A percentile compares a stretch with the other conserved stretches of the same genome.
These are phyloP conservation scores for Ophion slaviceki DNA, from an alignment of 2,888 invertebrate genomes.

Conservation along the genomic window DNA sequence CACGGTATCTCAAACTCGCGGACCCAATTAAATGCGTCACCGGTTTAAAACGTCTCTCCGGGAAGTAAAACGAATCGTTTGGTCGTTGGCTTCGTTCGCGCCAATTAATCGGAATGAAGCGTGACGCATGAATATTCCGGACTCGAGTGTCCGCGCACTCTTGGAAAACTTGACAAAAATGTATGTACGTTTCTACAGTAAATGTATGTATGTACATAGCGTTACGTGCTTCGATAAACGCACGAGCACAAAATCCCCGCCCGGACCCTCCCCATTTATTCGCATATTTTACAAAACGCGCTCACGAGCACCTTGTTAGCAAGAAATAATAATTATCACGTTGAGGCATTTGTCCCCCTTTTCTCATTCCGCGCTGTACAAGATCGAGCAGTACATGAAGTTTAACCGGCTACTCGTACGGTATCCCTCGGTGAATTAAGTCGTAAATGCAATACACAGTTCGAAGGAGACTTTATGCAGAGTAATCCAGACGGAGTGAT, in stretches of 20 bases:
- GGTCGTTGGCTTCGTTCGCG: conserved; percentile 24
- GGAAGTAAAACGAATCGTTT: conserved; percentile 45
- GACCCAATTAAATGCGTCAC: not conserved
- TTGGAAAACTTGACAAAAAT: conserved; percentile 10
- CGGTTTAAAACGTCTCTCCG: conserved; percentile 2
- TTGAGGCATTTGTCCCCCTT: conserved; percentile 50
- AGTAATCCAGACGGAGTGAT: not conserved
- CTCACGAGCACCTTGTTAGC: conserved; percentile 61
- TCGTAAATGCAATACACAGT: conserved; percentile 21
- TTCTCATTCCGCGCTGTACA: conserved; percentile 3
- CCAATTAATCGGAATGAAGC: conserved; percentile 50
- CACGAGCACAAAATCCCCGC: conserved; percentile 16
- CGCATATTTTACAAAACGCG: conserved; percentile 56
- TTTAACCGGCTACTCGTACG: conserved; percentile 15
- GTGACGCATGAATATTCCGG: conserved; percentile 21
- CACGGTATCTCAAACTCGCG: conserved; percentile 16
- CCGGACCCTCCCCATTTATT: conserved; percentile 51
- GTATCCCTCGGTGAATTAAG: conserved; percentile 26
- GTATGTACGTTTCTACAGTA: not conserved
- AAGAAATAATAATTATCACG: conserved; percentile 65
- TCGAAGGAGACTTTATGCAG: conserved; percentile 1
- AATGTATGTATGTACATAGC: conserved; percentile 6
- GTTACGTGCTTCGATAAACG: not conserved
- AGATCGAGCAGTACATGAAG: conserved; percentile 16
- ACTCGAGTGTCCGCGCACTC: conserved; percentile 4